A percentile compares a stretch with the other conserved stretches of the same genome.
These are phyloP conservation scores for Cyclopterus lumpus DNA, from an alignment of 2,797 vertebrate species.

Conservation along the genomic window DNA sequence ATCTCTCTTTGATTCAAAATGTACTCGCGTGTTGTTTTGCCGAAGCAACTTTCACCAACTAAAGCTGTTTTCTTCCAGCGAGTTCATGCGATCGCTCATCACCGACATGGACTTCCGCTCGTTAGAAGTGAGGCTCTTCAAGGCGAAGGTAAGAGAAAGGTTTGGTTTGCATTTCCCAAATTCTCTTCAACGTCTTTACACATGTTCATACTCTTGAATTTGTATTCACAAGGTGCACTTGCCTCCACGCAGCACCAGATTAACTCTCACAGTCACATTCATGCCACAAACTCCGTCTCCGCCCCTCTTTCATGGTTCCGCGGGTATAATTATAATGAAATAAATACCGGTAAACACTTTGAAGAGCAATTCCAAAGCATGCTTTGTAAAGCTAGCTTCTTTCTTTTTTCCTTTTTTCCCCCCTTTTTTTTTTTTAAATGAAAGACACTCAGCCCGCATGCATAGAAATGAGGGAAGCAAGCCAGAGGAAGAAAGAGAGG, in stretches of 20 bases:
- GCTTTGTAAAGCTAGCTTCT: constrained; percentile 73
- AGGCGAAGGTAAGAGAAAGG: constrained; percentile 76
- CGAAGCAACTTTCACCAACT: neutral
- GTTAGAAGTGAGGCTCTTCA: constrained; percentile 81
- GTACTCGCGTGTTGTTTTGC: neutral
- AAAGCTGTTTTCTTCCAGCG: constrained; percentile 54
- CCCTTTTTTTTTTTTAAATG: constrained; percentile 23
- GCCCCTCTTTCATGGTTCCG: constrained; percentile 39
- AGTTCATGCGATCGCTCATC: constrained; percentile 82
- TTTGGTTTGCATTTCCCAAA: neutral
- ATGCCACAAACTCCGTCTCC: constrained; percentile 48
- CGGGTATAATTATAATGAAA: constrained; percentile 77
- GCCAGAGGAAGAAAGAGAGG: constrained; percentile 58
- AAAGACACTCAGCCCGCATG: constrained; percentile 68
- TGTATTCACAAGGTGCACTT: constrained; percentile 32
- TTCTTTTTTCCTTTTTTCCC: constrained; percentile 62
- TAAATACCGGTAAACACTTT: constrained; percentile 77
- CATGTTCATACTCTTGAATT: constrained; percentile 34
- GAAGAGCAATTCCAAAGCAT: constrained; percentile 73
- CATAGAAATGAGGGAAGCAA: constrained; percentile 72
- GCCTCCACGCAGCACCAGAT: constrained; percentile 45
- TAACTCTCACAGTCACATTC: constrained; percentile 53
- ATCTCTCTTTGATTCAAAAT: neutral
- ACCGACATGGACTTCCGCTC: constrained; percentile 77
- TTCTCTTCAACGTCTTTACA: neutral